Percentiles rank a stretch among this genome's conserved stretches.
These are phyloP conservation scores for Tuta absoluta DNA, from an alignment of 2,888 invertebrate genomes.

Conservation along the genomic window DNA sequence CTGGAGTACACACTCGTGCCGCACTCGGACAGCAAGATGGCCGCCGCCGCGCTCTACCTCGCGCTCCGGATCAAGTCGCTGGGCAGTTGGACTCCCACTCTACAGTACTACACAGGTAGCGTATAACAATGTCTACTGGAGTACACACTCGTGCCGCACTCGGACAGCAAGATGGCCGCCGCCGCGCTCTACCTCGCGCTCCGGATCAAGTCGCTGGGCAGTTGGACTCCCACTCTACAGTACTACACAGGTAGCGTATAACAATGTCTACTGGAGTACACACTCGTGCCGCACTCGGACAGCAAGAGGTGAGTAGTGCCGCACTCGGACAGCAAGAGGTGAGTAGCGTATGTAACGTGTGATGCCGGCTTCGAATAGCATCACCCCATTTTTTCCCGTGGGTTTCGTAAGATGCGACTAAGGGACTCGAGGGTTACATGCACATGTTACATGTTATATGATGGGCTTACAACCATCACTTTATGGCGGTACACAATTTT, in stretches of 20 bases:
- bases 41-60: slow-evolving; percentile 92
- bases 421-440: too few species aligned
- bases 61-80: slow-evolving; percentile 92
- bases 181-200: slow-evolving; percentile 93
- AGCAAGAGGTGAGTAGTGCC: slow-evolving; percentile 90
- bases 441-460: too few species aligned
- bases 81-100: slow-evolving; percentile 86
- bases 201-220: slow-evolving; percentile 88
- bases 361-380: slow-evolving; percentile 90
- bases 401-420: too few species aligned
- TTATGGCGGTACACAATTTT: too few species aligned
- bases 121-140: slow-evolving; percentile 85
- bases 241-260: slow-evolving; percentile 86
- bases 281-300: slow-evolving; percentile 88
- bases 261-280: slow-evolving; percentile 94
- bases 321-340: slow-evolving; percentile 91
- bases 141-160: slow-evolving; percentile 87
- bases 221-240: slow-evolving; percentile 87
- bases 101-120: slow-evolving; percentile 88
- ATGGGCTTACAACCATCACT: too few species aligned
- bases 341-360: too few species aligned
- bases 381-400: too few species aligned
- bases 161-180: slow-evolving; percentile 95
- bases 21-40: slow-evolving; percentile 92
- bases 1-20: neutral